phyloP scores from a whole-genome alignment of 2,888 invertebrate genomes.

The Gastrophysa polygoni region DNA sequence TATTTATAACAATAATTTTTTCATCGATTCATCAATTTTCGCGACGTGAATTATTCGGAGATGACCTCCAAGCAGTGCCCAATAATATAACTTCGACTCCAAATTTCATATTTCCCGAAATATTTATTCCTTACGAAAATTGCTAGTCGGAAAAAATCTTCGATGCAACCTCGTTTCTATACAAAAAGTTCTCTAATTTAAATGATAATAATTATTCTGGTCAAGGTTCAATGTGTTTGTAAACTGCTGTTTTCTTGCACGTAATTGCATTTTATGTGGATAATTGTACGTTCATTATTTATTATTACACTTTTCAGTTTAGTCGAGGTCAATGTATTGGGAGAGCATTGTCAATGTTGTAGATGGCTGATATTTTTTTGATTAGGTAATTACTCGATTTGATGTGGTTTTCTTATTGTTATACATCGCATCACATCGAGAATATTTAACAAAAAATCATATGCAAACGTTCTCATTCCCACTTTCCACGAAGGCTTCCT shows the following conservation, averaged over 20 bases:
- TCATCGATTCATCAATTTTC: no score
- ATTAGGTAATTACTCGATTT: neutral
- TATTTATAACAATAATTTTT: no score
- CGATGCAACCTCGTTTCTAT: neutral
- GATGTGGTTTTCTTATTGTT: no score
- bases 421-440: no score
- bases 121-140: no score
- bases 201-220: conserved; percentile 19
- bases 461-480: no score
- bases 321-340: neutral
- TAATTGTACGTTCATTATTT: neutral
- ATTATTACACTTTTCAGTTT: neutral
- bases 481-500: no score
- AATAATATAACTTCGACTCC: no score
- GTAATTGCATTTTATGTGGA: neutral
- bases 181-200: neutral
- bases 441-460: no score
- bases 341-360: neutral
- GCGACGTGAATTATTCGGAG: no score
- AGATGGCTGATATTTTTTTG: neutral
- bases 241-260: conserved; percentile 17
- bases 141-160: neutral
- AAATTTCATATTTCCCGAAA: no score
- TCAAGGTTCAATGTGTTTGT: conserved; percentile 32
- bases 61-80: no score